Evolutionary conservation across 30 jellyfish, hydroid and myxozoan species (phyloP).

Genomic region (Aurelia sp.): DNA sequence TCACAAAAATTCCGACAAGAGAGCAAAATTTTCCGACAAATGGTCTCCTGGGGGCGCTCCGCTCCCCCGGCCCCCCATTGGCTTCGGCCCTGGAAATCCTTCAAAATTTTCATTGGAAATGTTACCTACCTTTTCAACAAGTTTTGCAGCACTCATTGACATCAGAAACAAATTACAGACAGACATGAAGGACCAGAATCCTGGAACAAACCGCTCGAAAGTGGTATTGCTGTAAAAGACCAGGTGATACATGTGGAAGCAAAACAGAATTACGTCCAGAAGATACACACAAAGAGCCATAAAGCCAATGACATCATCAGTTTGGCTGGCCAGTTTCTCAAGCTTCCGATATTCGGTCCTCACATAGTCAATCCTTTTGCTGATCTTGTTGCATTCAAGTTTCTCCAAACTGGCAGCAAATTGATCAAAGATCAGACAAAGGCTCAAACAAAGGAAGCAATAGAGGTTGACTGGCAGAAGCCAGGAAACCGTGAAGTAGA

Average conservation of each 20-base stretch:
- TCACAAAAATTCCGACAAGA: too few species aligned
- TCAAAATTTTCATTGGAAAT: not conserved
- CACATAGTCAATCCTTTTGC: slow-evolving; percentile 25
- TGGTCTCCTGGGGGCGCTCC: too few species aligned
- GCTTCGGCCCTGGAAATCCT: too few species aligned
- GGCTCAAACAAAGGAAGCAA: slow-evolving; percentile 47
- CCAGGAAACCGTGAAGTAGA: slow-evolving; percentile 54
- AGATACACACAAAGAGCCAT: slow-evolving; percentile 66
- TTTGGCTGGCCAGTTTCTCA: not conserved
- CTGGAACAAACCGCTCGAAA: slow-evolving; percentile 33
- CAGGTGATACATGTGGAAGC: slow-evolving; percentile 54
- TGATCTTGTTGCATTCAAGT: slow-evolving; percentile 27
- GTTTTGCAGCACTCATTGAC: slow-evolving; percentile 63
- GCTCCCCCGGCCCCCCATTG: too few species aligned
- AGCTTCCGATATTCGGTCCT: slow-evolving; percentile 54
- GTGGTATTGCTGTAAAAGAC: slow-evolving; percentile 10
- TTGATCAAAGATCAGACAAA: slow-evolving; percentile 49
- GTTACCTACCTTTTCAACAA: slow-evolving; percentile 45
- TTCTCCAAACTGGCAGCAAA: slow-evolving; percentile 19
- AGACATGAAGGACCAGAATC: slow-evolving; percentile 30
- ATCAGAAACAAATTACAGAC: slow-evolving; percentile 42
- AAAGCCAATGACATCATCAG: slow-evolving; percentile 54
- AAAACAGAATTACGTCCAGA: slow-evolving; percentile 55
- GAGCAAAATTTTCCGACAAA: too few species aligned
- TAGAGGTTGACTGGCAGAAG: slow-evolving; percentile 67